These are phyloP conservation scores for Brachionus rubens DNA, from an alignment of 1,140 invertebrate species.

Conservation along the genomic window DNA sequence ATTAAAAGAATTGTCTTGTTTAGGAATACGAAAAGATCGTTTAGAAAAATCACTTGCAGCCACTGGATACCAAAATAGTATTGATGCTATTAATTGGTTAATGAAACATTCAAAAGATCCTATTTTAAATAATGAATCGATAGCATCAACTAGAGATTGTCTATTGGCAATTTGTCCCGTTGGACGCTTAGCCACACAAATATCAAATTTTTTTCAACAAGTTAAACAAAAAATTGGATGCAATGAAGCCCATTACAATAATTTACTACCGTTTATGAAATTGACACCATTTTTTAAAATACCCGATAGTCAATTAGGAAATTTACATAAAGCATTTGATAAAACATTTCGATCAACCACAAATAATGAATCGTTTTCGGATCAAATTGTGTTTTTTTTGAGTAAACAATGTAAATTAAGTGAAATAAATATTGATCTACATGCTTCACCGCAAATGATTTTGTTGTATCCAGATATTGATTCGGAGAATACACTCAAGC, in stretches of 20 bases:
- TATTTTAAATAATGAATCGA: not conserved
- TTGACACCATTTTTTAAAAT: constrained; percentile 43
- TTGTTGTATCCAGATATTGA: constrained; percentile 37
- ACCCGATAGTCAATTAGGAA: constrained; percentile 27
- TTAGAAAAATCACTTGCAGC: constrained; percentile 24
- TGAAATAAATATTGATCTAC: constrained; percentile 26
- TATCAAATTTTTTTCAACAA: constrained; percentile 12
- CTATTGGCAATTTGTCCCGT: constrained; percentile 32
- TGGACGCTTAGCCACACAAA: not conserved
- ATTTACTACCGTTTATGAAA: constrained; percentile 39
- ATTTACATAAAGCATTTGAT: constrained; percentile 43
- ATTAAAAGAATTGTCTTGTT: not conserved
- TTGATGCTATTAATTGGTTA: constrained; percentile 40
- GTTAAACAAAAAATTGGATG: constrained; percentile 26
- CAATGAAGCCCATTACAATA: constrained; percentile 35
- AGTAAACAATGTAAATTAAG: not conserved
- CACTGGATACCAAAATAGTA: constrained; percentile 31
- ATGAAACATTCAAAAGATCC: constrained; percentile 42
- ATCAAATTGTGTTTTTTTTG: too few species aligned
- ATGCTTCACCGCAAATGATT: constrained; percentile 35
- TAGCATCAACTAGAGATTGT: constrained; percentile 30
- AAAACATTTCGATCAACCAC: not conserved
- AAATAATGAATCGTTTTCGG: not conserved
- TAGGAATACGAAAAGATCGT: not conserved
- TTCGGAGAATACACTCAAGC: constrained; percentile 16